Conservation (phyloP, 2,113 vertebrate genomes). For the Anoura caudifer region DNA sequence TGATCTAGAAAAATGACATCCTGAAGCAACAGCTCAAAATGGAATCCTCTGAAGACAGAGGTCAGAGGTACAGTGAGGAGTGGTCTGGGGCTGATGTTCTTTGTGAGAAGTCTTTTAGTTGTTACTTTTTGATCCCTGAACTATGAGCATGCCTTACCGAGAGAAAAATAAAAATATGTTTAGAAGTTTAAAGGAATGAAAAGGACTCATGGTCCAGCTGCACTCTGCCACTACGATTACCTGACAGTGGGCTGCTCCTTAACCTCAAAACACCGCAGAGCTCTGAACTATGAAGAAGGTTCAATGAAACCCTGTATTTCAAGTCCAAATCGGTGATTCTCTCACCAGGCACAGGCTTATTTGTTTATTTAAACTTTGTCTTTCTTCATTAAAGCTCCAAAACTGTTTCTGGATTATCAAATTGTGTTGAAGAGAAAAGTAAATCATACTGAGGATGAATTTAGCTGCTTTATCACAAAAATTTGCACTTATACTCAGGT, state of each 20-base stretch:
- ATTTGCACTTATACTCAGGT: not conserved
- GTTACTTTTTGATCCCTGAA: not conserved
- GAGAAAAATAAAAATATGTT: not conserved
- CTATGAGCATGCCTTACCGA: not conserved
- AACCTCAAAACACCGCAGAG: fast-evolving
- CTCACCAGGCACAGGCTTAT: not conserved
- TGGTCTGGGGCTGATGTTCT: not conserved
- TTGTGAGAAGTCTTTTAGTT: not conserved
- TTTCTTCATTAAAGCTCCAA: not conserved
- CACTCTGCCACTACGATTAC: not conserved
- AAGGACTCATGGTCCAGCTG: not conserved
- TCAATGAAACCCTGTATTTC: not conserved
- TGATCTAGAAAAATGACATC: not conserved
- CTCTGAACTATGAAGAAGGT: not conserved
- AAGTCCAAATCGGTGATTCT: not conserved
- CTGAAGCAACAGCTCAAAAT: not conserved
- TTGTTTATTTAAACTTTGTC: not conserved
- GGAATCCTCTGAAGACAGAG: not conserved
- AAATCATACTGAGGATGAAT: not conserved
- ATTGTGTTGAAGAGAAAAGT: not conserved
- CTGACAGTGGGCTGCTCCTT: not conserved
- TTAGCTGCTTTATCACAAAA: not conserved
- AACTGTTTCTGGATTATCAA: not conserved
- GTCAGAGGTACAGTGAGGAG: fast-evolving
- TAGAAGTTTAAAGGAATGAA: not conserved